Percentiles rank a stretch among this genome's conserved stretches.
These are phyloP conservation scores for Pocillopora meandrina DNA, from an alignment of 92 coral and sea anemone genomes.

Conservation along the genomic window DNA sequence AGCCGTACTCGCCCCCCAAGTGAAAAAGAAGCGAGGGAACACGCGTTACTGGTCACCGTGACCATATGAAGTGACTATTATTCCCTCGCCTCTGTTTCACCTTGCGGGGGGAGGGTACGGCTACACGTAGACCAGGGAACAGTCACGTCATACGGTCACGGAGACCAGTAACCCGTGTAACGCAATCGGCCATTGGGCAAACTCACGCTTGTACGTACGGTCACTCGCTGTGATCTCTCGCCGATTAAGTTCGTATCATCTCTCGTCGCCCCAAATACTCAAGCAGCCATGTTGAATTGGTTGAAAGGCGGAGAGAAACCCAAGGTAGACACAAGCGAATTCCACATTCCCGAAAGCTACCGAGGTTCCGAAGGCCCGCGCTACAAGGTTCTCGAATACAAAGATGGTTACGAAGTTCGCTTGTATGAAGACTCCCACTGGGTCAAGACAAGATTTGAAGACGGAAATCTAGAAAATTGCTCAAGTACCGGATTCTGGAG, in stretches of 20 bases:
- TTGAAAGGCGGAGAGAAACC: conserved; percentile 71
- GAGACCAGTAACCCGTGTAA: too few species aligned
- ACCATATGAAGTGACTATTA: too few species aligned
- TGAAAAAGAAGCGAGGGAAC: too few species aligned
- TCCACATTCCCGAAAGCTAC: conserved; percentile 66
- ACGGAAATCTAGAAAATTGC: conserved; percentile 46
- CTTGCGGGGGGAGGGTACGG: too few species aligned
- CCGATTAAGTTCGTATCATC: background rate
- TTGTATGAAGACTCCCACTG: conserved; percentile 53
- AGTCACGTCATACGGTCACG: too few species aligned
- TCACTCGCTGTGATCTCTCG: background rate
- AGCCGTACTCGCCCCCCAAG: too few species aligned
- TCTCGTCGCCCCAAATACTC: background rate
- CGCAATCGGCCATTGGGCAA: background rate
- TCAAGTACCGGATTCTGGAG: conserved; percentile 62
- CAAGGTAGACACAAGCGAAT: conserved; percentile 55
- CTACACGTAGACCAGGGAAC: too few species aligned
- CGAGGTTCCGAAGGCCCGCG: conserved; percentile 67
- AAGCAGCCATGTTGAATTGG: conserved; percentile 51
- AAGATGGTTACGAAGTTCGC: conserved; percentile 63
- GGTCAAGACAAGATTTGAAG: conserved; percentile 56
- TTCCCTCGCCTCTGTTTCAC: too few species aligned
- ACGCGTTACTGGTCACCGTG: too few species aligned
- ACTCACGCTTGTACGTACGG: background rate
- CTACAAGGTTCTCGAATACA: conserved; percentile 58